Evolutionary conservation across 1,140 invertebrate species (phyloP).

Genomic region (Physella acuta): DNA sequence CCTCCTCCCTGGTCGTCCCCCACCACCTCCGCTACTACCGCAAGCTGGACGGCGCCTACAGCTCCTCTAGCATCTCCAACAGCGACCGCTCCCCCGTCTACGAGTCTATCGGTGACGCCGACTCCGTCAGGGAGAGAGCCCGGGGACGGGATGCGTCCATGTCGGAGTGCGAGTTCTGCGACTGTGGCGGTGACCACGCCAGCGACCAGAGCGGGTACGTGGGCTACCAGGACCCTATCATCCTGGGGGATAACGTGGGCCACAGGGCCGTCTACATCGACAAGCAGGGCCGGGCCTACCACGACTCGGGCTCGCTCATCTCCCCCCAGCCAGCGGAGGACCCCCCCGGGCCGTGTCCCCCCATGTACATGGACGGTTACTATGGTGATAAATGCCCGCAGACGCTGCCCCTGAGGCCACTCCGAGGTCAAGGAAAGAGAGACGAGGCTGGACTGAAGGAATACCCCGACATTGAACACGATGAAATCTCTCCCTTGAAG

Average conservation of each 20-base stretch:
- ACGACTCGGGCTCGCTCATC: neutral
- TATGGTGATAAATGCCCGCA: slow-evolving; percentile 28
- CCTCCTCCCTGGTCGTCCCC: slow-evolving; percentile 22
- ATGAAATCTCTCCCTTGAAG: slow-evolving; percentile 7
- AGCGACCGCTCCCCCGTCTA: slow-evolving; percentile 31
- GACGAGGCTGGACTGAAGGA: neutral
- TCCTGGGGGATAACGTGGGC: slow-evolving; percentile 8
- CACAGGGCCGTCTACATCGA: neutral
- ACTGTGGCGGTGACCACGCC: neutral
- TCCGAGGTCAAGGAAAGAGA: slow-evolving; percentile 2
- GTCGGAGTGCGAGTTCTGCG: slow-evolving; percentile 24
- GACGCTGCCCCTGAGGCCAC: slow-evolving; percentile 28
- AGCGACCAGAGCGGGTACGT: neutral
- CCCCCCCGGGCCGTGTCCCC: slow-evolving; percentile 8
- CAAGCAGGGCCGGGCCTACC: neutral
- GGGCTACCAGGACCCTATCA: slow-evolving; percentile 4
- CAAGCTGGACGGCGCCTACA: slow-evolving; percentile 28
- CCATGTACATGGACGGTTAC: slow-evolving; percentile 27
- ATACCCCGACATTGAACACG: neutral
- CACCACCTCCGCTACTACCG: slow-evolving; percentile 22
- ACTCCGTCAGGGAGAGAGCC: slow-evolving; percentile 11
- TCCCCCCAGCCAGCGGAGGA: neutral
- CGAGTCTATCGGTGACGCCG: slow-evolving; percentile 31
- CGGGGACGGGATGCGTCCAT: neutral
- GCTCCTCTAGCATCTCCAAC: slow-evolving; percentile 26